These are phyloP conservation scores for Himalopsyche anomala DNA, from an alignment of 2,888 invertebrate species.

Conservation along the genomic window DNA sequence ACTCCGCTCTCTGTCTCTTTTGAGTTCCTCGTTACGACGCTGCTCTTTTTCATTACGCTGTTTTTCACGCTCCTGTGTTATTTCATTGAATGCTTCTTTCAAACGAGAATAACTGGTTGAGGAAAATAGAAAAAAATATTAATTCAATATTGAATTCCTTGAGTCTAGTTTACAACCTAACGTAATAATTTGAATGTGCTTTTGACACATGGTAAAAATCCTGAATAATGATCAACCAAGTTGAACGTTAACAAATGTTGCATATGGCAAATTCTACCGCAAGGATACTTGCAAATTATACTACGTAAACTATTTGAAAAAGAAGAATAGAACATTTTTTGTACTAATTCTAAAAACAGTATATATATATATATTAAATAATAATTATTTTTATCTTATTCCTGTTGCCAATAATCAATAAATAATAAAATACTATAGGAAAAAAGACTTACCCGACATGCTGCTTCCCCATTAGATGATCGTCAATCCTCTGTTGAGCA, in stretches of 20 bases:
- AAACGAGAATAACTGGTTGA: slow-evolving; percentile 79
- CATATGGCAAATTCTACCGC: not conserved
- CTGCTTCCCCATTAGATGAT: slow-evolving; percentile 98
- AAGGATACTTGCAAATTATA: not conserved
- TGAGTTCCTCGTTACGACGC: slow-evolving; percentile 74
- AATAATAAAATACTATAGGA: not conserved
- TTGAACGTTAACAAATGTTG: not conserved
- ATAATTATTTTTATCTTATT: too few relatives aligned
- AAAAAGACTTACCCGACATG: slow-evolving; percentile 88
- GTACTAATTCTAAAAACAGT: too few relatives aligned
- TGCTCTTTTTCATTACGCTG: slow-evolving; percentile 79
- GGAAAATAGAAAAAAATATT: slow-evolving; percentile 1
- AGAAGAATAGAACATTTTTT: too few relatives aligned
- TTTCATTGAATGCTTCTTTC: slow-evolving; percentile 83
- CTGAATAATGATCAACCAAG: too few relatives aligned
- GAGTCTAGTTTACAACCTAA: too few relatives aligned
- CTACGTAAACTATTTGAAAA: too few relatives aligned
- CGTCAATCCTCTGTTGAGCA: slow-evolving; percentile 97
- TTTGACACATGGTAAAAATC: too few relatives aligned
- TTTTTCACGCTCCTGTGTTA: slow-evolving; percentile 78
- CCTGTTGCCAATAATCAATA: too few relatives aligned
- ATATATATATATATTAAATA: too few relatives aligned
- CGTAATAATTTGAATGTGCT: too few relatives aligned
- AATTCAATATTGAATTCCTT: too few relatives aligned
- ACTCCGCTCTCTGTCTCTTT: slow-evolving; percentile 70